phyloP scores from a whole-genome alignment of 2,888 invertebrate species.

The Seira ritae region DNA sequence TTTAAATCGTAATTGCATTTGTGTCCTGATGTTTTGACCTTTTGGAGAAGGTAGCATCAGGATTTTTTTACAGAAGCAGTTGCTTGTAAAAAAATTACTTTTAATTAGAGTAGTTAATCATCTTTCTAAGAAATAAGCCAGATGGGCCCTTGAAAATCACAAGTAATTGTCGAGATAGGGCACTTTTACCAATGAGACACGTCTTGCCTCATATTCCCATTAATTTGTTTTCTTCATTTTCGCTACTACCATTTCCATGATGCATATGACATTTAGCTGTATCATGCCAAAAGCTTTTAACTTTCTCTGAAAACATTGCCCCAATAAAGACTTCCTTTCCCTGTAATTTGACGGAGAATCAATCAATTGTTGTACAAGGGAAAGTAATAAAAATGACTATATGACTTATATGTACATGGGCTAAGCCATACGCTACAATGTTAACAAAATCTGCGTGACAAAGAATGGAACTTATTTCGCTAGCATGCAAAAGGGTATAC shows the following conservation, averaged over 20 bases:
- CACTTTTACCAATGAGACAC: not conserved
- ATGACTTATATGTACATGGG: too few species aligned
- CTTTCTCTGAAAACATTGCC: not conserved
- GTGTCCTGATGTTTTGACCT: too few species aligned
- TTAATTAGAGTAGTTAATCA: conserved; percentile 33
- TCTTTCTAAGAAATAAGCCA: not conserved
- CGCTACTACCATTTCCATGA: not conserved
- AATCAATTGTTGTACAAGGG: not conserved
- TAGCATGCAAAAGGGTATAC: too few species aligned
- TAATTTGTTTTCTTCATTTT: not conserved
- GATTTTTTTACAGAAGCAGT: too few species aligned
- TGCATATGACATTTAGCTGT: not conserved
- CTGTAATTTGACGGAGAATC: not conserved
- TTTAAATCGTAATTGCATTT: too few species aligned
- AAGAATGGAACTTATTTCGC: too few species aligned
- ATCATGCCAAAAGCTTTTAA: conserved; percentile 1
- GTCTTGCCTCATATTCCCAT: not conserved
- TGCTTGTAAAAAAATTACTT: too few species aligned
- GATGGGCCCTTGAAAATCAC: not conserved
- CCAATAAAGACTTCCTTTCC: not conserved
- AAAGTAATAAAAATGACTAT: not conserved
- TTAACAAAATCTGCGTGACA: too few species aligned
- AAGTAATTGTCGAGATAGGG: not conserved
- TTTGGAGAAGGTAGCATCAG: too few species aligned
- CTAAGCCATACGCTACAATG: too few species aligned